phyloP scores from a whole-genome alignment of 30 jellyfish, hydroid and myxozoan species.

The Hydra vulgaris region DNA sequence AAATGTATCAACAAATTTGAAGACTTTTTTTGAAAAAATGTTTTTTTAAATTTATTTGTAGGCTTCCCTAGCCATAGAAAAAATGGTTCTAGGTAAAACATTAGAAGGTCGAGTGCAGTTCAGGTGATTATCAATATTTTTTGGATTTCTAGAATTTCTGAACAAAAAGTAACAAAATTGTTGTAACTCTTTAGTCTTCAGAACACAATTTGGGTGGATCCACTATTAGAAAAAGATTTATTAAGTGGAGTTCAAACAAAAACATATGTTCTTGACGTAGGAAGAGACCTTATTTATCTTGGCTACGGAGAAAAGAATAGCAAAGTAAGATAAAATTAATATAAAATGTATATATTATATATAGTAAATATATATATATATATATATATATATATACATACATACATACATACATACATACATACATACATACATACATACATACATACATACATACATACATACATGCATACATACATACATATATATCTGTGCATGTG shows the following conservation, averaged over 20 bases:
- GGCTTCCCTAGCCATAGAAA: conserved; percentile 54
- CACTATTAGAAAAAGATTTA: conserved; percentile 46
- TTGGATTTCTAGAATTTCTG: neutral
- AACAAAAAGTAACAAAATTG: too few relatives aligned
- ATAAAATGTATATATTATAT: too few relatives aligned
- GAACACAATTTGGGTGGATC: conserved; percentile 86
- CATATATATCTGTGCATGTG: too few relatives aligned
- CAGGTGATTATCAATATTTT: conserved; percentile 21
- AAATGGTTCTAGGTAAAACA: conserved; percentile 29
- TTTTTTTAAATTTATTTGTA: too few relatives aligned
- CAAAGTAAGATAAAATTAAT: conserved; percentile 41
- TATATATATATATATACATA: too few relatives aligned
- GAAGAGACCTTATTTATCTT: conserved; percentile 34
- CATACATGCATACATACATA: too few relatives aligned
- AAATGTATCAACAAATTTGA: too few relatives aligned
- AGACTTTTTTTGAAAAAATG: too few relatives aligned
- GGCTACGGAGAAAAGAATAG: conserved; percentile 59
- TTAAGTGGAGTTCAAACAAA: conserved; percentile 40
- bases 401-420: too few relatives aligned
- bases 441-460: too few relatives aligned
- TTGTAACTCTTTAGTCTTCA: conserved; percentile 56
- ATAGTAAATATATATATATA: too few relatives aligned
- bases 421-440: too few relatives aligned
- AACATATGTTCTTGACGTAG: conserved; percentile 39
- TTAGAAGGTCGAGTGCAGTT: conserved; percentile 69